Evolutionary conservation across 2,888 invertebrate genomes (phyloP).

Genomic region (Esperia sulphurella): DNA sequence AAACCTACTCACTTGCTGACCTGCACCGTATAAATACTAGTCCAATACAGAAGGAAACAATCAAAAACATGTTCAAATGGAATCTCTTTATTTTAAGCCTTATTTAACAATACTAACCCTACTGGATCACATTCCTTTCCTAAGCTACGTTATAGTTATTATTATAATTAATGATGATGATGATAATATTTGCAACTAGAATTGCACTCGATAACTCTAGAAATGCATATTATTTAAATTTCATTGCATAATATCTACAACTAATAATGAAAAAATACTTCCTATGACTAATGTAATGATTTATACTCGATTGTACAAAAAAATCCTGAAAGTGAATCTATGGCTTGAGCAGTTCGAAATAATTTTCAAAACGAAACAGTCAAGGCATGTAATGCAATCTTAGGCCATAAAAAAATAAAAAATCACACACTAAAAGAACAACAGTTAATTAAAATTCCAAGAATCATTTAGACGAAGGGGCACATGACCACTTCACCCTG

Average conservation of each 20-base stretch:
- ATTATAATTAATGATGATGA: not conserved
- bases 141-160: not conserved
- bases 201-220: not conserved
- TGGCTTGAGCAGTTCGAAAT: too few species aligned
- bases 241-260: too few species aligned
- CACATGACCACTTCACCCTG: conserved; percentile 70
- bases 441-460: not conserved
- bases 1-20: conserved; percentile 1
- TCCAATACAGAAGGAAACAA: not conserved
- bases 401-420: not conserved
- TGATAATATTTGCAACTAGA: not conserved
- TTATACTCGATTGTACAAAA: too few species aligned
- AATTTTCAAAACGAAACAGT: too few species aligned
- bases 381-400: not conserved
- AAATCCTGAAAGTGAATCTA: too few species aligned
- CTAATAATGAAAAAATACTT: not conserved
- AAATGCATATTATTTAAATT: too few species aligned
- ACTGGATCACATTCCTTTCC: conserved; percentile 30
- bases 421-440: not conserved
- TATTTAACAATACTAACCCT: conserved; percentile 25
- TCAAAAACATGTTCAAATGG: not conserved
- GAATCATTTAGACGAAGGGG: conserved; percentile 46
- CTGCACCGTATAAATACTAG: conserved; percentile 8
- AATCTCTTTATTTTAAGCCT: conserved; percentile 31
- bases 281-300: not conserved